Evolutionary conservation across 2,797 vertebrate genomes (phyloP).

Genomic region (Limosa lapponica): DNA sequence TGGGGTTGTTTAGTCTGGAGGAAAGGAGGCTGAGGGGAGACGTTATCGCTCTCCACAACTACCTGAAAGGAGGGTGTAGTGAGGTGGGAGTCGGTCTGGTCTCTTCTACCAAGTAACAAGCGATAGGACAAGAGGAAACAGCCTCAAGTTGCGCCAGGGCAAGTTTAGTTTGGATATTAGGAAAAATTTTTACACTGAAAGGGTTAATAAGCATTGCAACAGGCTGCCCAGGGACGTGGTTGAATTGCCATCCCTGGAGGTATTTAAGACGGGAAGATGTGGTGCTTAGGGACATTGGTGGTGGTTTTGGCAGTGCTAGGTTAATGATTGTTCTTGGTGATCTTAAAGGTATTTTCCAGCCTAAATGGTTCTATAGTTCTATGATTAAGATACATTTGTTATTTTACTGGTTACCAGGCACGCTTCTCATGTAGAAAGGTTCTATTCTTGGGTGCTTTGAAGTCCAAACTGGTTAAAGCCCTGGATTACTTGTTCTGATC

Average conservation of each 20-base stretch:
- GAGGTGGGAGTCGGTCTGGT: rapidly evolving
- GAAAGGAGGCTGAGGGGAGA: not conserved
- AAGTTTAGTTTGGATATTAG: not conserved
- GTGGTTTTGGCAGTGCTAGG: not conserved
- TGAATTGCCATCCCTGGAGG: not conserved
- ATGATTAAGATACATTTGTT: not conserved
- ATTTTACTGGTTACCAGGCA: not conserved
- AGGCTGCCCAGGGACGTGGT: not conserved
- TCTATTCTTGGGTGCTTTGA: not conserved
- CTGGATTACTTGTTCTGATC: not conserved
- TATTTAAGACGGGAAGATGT: not conserved
- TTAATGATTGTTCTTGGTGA: not conserved
- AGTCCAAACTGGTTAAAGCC: not conserved
- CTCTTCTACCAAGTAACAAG: not conserved
- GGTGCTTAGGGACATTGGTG: not conserved
- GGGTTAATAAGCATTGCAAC: not conserved
- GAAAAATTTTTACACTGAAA: not conserved
- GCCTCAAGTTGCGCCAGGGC: not conserved
- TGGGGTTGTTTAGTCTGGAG: not conserved
- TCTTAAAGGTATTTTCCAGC: not conserved
- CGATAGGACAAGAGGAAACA: not conserved
- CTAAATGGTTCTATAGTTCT: not conserved
- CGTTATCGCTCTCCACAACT: not conserved
- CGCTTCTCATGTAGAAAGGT: not conserved
- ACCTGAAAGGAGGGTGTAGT: not conserved